Evolutionary conservation across 2,797 vertebrate genomes (phyloP), one percentile per base, ranked within the genome.

Genomic region (Furcifer pardalis): DNA sequence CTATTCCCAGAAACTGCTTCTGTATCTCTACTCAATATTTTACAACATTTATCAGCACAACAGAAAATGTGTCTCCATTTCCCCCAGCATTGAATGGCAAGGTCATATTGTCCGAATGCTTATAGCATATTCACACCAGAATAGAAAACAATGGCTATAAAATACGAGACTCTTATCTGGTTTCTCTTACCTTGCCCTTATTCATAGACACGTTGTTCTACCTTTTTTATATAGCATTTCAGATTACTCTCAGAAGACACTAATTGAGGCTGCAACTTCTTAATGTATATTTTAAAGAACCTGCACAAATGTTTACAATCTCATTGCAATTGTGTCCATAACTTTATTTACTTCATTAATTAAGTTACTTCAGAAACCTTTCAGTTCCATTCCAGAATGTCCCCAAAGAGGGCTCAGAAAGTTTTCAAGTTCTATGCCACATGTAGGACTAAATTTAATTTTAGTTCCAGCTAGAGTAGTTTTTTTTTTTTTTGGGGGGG

Each of bases 281-380:
- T 32, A n/a, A 19, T 65, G 40, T 72, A 23, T 76, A 81, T 78
- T 89, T 92, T 52, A 72, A 83, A 60, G 13, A 74, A 21, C n/a
- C 65, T 86, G 84, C 49, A 8, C 83, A 56, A 86, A 84, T 81
- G 81, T 63, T 84, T 89, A 82, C 77, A 78, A 79, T 6, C 7
- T 62, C 7, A 65, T 89, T 82, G 12, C 1, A 66, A 74, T 59
- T 86, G 0, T 87, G 6, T 52, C 32, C 10, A 49, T 37, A 15
- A 40, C 4, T 46, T 85, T 83, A 88, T 0, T 2, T 68, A 68
- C 32, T 68, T 68, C 35, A 21, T 68, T 68, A 25, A 30, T 71
- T 25, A 1, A 10, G 10, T 71, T 40, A 25, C 2, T 1, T 42
- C 19, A 40, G 30, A 25, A 21, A 56, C 17, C 52, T 19, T 56